Conservation (phyloP, 2,888 invertebrate genomes). For the Eustalomyia histrio region DNA sequence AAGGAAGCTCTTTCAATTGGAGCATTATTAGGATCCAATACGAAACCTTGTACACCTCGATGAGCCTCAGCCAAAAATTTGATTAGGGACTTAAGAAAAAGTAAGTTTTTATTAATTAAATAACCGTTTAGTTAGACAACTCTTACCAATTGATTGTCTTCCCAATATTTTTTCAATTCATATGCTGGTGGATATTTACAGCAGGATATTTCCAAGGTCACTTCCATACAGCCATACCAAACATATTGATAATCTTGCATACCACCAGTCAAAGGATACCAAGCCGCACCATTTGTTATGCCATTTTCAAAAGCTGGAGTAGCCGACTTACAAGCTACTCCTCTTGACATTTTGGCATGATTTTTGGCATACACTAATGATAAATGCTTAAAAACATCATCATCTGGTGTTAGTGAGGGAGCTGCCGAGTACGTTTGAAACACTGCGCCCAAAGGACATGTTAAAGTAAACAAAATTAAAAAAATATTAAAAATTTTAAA, state of each 20-base stretch:
- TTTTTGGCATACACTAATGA: slow-evolving; percentile 91
- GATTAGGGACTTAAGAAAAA: slow-evolving; percentile 84
- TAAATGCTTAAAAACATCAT: slow-evolving; percentile 93
- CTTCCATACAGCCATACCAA: slow-evolving; percentile 95
- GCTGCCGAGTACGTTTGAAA: slow-evolving; percentile 91
- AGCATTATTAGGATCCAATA: slow-evolving; percentile 87
- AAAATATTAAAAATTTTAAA: no score
- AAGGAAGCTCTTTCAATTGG: slow-evolving; percentile 89
- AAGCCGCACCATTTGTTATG: slow-evolving; percentile 96
- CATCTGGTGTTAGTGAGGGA: slow-evolving; percentile 92
- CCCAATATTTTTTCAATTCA: slow-evolving; percentile 91
- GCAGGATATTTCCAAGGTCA: slow-evolving; percentile 96
- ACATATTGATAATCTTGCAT: slow-evolving; percentile 93
- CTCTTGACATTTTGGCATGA: slow-evolving; percentile 93
- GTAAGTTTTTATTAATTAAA: not conserved
- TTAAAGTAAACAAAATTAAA: slow-evolving; percentile 64
- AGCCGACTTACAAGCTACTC: slow-evolving; percentile 89
- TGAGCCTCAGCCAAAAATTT: slow-evolving; percentile 92
- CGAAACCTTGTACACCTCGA: slow-evolving; percentile 93
- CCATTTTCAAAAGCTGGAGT: slow-evolving; percentile 90
- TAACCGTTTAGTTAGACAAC: not conserved
- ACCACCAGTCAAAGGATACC: slow-evolving; percentile 91
- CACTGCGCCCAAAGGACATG: slow-evolving; percentile 86
- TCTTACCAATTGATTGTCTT: slow-evolving; percentile 90
- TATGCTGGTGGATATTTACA: slow-evolving; percentile 94